Conservation (phyloP, 2,888 invertebrate species). For the Lamellibrachia satsuma region DNA sequence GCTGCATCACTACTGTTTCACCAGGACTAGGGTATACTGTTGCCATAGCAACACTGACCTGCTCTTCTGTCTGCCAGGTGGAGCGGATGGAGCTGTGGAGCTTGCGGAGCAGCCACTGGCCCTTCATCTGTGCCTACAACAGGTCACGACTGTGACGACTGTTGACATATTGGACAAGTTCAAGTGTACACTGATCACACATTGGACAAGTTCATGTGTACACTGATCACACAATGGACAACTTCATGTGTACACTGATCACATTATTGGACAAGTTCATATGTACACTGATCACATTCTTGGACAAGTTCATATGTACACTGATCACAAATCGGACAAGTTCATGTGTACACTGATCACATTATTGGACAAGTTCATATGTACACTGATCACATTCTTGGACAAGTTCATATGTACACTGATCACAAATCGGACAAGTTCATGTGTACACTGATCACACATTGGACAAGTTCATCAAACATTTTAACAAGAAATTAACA, state of each 20-base stretch:
- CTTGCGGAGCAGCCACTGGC: constrained; percentile 19
- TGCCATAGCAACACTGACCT: neutral
- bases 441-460: neutral
- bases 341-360: neutral
- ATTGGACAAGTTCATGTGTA: too few species aligned
- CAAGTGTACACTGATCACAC: neutral
- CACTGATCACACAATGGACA: too few species aligned
- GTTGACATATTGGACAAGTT: neutral
- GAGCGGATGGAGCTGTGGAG: neutral
- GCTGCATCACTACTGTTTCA: too few species aligned
- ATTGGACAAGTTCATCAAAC: neutral
- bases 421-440: too few species aligned
- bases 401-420: too few species aligned
- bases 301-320: too few species aligned
- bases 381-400: too few species aligned
- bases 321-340: too few species aligned
- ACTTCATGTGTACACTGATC: too few species aligned
- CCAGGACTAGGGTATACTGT: neutral
- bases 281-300: too few species aligned
- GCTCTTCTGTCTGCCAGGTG: constrained; percentile 22
- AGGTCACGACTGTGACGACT: neutral
- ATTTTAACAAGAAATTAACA: neutral
- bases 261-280: too few species aligned
- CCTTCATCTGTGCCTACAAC: constrained; percentile 20
- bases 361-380: too few species aligned